Percentiles rank a stretch among this genome's conserved stretches.
phyloP scores from a whole-genome alignment of 2,888 invertebrate genomes.

The Marasmarcha lunaedactyla region DNA sequence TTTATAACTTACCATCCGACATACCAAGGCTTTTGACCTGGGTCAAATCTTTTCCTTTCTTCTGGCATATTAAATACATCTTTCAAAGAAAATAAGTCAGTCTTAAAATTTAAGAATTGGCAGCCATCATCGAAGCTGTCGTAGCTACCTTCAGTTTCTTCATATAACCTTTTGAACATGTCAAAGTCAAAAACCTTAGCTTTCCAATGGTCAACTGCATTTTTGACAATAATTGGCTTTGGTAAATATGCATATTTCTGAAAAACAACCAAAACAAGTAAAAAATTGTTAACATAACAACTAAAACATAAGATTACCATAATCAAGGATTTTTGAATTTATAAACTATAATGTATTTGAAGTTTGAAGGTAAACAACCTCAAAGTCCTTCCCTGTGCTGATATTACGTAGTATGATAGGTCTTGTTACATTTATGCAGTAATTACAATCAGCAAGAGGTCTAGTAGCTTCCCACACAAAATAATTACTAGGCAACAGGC shows the following conservation, averaged over 20 bases:
- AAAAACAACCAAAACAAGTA: constrained; percentile 18
- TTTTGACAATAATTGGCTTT: constrained; percentile 82
- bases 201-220: constrained; percentile 81
- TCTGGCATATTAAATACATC: constrained; percentile 84
- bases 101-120: constrained; percentile 88
- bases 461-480: constrained; percentile 89
- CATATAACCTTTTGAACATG: constrained; percentile 78
- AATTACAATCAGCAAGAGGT: constrained; percentile 84
- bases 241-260: constrained; percentile 81
- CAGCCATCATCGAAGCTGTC: constrained; percentile 84
- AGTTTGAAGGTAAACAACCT: constrained; percentile 30
- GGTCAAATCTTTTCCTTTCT: constrained; percentile 71
- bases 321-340: too few species aligned
- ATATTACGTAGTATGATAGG: constrained; percentile 78
- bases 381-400: constrained; percentile 77
- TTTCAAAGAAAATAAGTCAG: constrained; percentile 79
- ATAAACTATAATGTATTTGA: neutral
- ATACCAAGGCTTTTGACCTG: constrained; percentile 83
- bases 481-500: constrained; percentile 86
- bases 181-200: constrained; percentile 77
- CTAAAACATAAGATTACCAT: constrained; percentile 3
- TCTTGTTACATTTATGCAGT: constrained; percentile 77
- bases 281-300: constrained; percentile 7
- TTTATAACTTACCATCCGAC: constrained; percentile 89
- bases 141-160: constrained; percentile 75